Conservation (phyloP, 1,140 invertebrate species). For the Penaeus japonicus region DNA sequence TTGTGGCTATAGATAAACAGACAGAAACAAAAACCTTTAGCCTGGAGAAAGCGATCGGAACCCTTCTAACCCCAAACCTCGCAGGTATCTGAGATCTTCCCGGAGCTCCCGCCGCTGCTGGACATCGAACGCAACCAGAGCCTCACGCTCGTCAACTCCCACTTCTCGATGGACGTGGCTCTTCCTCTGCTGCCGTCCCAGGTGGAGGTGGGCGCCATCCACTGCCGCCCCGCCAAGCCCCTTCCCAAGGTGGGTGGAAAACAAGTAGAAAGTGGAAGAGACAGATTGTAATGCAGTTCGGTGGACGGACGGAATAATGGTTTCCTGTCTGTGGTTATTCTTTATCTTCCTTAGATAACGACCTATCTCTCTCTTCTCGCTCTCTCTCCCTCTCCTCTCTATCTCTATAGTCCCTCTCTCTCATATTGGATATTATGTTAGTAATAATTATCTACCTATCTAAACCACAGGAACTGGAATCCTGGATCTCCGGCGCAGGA, state of each 20-base stretch:
- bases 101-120: neutral
- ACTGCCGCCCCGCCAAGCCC: neutral
- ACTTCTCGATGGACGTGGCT: neutral
- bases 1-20: no score
- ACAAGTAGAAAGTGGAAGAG: no score
- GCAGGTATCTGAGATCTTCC: neutral
- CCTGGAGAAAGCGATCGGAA: neutral
- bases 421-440: no score
- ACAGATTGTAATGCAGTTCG: no score
- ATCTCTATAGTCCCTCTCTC: no score
- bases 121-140: neutral
- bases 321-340: no score
- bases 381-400: no score
- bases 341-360: no score
- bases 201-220: neutral
- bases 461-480: neutral
- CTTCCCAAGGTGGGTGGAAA: neutral
- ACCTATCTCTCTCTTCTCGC: no score
- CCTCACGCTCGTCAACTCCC: neutral
- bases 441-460: no score
- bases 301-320: no score
- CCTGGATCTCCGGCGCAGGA: neutral
- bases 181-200: neutral
- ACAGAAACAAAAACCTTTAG: neutral
- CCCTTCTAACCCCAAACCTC: neutral